phyloP scores from a whole-genome alignment of 1,140 invertebrate genomes.

The Papilio aristodemus region DNA sequence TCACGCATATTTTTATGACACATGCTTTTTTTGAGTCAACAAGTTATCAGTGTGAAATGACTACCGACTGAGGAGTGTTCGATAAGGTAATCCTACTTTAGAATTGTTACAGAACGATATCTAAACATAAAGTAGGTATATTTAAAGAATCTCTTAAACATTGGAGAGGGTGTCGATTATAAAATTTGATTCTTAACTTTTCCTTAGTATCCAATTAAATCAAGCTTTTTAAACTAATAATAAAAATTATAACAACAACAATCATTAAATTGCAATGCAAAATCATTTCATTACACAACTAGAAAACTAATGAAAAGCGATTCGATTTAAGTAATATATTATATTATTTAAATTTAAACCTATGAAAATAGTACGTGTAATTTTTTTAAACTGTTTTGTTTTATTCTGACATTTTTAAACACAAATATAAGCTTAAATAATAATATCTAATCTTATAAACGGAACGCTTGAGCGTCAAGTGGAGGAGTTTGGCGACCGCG shows the following conservation, averaged over 20 bases:
- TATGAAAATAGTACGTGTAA: background rate
- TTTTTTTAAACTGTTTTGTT: background rate
- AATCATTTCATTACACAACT: too few relatives aligned
- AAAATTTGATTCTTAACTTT: background rate
- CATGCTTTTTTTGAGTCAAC: slow-evolving; percentile 62
- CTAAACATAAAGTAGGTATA: slow-evolving; percentile 12
- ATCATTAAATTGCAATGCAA: too few relatives aligned
- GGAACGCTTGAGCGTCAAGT: slow-evolving; percentile 46
- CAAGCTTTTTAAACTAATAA: too few relatives aligned
- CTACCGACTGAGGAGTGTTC: slow-evolving; percentile 64
- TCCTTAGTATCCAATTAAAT: too few relatives aligned
- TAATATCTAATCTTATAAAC: slow-evolving; percentile 26
- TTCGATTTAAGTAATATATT: too few relatives aligned
- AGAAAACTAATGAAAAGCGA: too few relatives aligned
- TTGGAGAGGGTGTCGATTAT: background rate
- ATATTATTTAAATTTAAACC: background rate
- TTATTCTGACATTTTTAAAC: background rate
- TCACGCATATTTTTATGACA: slow-evolving; percentile 77
- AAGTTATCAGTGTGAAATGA: slow-evolving; percentile 70
- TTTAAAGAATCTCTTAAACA: background rate
- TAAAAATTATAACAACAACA: too few relatives aligned
- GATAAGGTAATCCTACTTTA: slow-evolving; percentile 54
- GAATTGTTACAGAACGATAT: slow-evolving; percentile 40
- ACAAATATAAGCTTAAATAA: background rate
- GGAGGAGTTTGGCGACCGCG: slow-evolving; percentile 47